These are phyloP conservation scores for Holothuria scabra DNA, from an alignment of 53 echinoderm and acorn worm species.

Conservation along the genomic window DNA sequence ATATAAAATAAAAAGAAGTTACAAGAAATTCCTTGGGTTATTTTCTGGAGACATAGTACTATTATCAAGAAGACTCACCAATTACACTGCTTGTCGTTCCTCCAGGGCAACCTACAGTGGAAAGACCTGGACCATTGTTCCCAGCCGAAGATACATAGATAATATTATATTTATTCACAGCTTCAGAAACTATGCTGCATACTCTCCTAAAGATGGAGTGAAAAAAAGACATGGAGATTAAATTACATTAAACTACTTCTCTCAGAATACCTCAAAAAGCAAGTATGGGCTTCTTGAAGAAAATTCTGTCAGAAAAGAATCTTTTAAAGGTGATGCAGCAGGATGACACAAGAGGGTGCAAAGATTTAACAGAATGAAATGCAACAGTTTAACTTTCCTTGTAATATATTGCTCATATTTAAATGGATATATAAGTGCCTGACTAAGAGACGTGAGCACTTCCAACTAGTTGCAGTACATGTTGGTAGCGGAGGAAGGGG, in stretches of 20 bases:
- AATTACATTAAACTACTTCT: neutral
- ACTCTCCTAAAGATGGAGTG: conserved; percentile 66
- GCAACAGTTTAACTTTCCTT: too few species aligned
- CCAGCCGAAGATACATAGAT: conserved; percentile 98
- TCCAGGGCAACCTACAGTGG: conserved; percentile 96
- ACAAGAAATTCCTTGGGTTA: too few species aligned
- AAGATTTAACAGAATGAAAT: too few species aligned
- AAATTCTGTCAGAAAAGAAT: neutral
- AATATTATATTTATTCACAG: conserved; percentile 91
- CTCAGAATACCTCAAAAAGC: neutral
- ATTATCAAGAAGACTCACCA: conserved; percentile 59
- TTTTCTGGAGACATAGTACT: too few species aligned
- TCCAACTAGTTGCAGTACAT: too few species aligned
- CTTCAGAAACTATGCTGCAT: conserved; percentile 93
- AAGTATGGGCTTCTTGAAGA: neutral
- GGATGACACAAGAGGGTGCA: too few species aligned
- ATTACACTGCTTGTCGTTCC: conserved; percentile 95
- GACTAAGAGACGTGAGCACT: too few species aligned
- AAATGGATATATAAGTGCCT: too few species aligned
- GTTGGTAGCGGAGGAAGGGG: too few species aligned
- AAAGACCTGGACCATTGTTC: conserved; percentile 95
- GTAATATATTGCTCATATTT: too few species aligned
- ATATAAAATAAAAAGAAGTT: too few species aligned
- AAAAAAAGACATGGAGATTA: neutral
- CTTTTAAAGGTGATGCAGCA: neutral